A percentile compares a stretch with the other conserved stretches of the same genome.
Evolutionary conservation across 2,113 vertebrate species (phyloP).

Genomic region (Carlito syrichta): DNA sequence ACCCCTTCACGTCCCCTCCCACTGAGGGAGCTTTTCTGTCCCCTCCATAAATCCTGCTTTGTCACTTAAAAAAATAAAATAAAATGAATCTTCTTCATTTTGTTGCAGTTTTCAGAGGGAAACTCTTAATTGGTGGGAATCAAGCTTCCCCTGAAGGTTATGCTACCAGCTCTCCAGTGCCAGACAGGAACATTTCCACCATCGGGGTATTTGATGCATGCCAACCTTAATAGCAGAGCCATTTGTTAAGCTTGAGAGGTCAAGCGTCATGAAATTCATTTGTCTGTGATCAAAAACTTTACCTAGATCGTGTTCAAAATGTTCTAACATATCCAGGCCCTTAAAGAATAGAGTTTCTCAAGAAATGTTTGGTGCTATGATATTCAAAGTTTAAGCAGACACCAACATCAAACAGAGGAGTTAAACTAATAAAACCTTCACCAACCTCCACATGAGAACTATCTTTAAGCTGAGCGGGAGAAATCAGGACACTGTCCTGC

Average conservation of each 20-base stretch:
- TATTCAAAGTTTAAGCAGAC: slow-evolving; percentile 9
- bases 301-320: neutral
- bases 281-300: neutral
- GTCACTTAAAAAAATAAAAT: too few relatives aligned
- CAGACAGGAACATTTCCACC: neutral
- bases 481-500: neutral
- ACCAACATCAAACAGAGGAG: neutral
- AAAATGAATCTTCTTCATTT: slow-evolving; percentile 4
- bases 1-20: too few relatives aligned
- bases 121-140: neutral
- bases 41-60: too few relatives aligned
- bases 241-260: neutral
- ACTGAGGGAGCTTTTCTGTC: too few relatives aligned
- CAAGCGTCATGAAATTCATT: neutral
- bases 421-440: neutral
- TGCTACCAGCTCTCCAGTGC: neutral
- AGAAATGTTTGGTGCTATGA: neutral
- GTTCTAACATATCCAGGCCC: neutral
- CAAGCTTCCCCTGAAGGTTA: neutral
- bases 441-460: neutral
- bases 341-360: slow-evolving; percentile 11
- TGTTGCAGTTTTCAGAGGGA: neutral
- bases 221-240: neutral
- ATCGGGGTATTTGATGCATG: neutral
- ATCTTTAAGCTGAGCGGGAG: neutral